Percentiles rank a stretch among this genome's conserved stretches.
phyloP scores from a whole-genome alignment of 1,140 invertebrate genomes.

The Drosophila tristis region DNA sequence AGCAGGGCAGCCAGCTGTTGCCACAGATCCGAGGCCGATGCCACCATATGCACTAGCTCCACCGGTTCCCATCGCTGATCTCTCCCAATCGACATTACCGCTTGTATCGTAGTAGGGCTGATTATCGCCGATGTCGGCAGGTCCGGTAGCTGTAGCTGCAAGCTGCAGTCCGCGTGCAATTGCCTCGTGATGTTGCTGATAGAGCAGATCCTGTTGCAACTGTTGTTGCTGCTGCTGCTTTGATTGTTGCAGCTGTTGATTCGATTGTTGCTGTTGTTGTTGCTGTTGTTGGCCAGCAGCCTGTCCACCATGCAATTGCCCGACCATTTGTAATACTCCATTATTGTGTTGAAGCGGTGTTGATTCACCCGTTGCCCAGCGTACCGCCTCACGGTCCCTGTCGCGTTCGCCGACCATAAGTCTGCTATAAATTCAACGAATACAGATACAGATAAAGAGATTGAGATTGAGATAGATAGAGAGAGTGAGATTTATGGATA shows the following conservation, averaged over 20 bases:
- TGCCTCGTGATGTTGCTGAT: slow-evolving; percentile 78
- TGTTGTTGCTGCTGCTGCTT: slow-evolving; percentile 46
- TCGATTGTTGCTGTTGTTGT: slow-evolving; percentile 53
- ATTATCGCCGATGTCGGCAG: slow-evolving; percentile 81
- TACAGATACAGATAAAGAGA: not conserved
- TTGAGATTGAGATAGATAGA: not conserved
- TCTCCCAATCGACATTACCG: slow-evolving; percentile 83
- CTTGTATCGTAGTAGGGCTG: slow-evolving; percentile 84
- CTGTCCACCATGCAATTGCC: slow-evolving; percentile 84
- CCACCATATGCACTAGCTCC: slow-evolving; percentile 84
- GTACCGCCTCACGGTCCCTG: slow-evolving; percentile 88
- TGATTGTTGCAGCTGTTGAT: slow-evolving; percentile 53
- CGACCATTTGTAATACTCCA: slow-evolving; percentile 84
- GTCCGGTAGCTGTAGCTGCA: slow-evolving; percentile 40
- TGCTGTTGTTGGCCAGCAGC: slow-evolving; percentile 84
- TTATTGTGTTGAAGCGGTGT: slow-evolving; percentile 86
- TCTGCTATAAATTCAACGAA: slow-evolving; percentile 61
- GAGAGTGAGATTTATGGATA: slow-evolving; percentile 1
- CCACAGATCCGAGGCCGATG: slow-evolving; percentile 71
- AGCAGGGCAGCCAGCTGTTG: slow-evolving; percentile 76
- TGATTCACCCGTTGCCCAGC: slow-evolving; percentile 87
- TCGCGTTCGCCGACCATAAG: slow-evolving; percentile 86
- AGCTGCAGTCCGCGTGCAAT: slow-evolving; percentile 68
- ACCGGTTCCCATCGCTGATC: slow-evolving; percentile 83
- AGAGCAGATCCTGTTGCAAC: slow-evolving; percentile 60